Evolutionary conservation across 2,888 invertebrate species (phyloP).

Genomic region (Tortricodes alternella): DNA sequence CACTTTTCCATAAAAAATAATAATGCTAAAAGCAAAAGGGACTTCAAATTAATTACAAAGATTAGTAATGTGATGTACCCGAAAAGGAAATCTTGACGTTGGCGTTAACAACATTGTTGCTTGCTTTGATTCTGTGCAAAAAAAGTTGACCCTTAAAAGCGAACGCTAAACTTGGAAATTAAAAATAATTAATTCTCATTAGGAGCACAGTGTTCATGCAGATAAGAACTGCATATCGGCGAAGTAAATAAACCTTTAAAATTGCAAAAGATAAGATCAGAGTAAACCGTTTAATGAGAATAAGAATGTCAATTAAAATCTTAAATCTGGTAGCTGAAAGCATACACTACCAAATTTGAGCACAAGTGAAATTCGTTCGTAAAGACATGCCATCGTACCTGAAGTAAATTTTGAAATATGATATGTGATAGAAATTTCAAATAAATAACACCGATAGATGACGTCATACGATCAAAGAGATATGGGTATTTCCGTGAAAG

Average conservation of each 20-base stretch:
- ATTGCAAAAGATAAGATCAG: conserved; percentile 17
- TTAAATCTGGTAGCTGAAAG: background rate
- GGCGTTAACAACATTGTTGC: too few relatives aligned
- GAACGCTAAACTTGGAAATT: conserved; percentile 8
- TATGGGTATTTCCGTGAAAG: conserved; percentile 22
- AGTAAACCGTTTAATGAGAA: conserved; percentile 18
- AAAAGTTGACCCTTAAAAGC: conserved; percentile 7
- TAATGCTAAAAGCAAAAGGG: too few relatives aligned
- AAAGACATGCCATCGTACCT: too few relatives aligned
- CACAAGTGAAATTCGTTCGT: too few relatives aligned
- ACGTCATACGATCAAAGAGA: conserved; percentile 14
- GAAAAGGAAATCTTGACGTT: too few relatives aligned
- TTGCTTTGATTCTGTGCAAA: background rate
- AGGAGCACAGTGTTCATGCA: conserved; percentile 19
- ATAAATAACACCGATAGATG: conserved; percentile 3
- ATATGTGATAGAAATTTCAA: conserved; percentile 2
- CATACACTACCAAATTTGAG: background rate
- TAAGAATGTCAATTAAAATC: conserved; percentile 21
- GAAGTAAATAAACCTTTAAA: conserved; percentile 18
- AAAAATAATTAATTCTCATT: conserved; percentile 24
- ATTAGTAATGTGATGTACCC: too few relatives aligned
- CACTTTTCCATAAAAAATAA: too few relatives aligned
- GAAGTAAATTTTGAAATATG: too few relatives aligned
- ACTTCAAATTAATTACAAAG: too few relatives aligned
- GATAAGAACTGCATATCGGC: conserved; percentile 18